phyloP scores from a whole-genome alignment of 2,888 invertebrate genomes.

The Archips crataeganus region DNA sequence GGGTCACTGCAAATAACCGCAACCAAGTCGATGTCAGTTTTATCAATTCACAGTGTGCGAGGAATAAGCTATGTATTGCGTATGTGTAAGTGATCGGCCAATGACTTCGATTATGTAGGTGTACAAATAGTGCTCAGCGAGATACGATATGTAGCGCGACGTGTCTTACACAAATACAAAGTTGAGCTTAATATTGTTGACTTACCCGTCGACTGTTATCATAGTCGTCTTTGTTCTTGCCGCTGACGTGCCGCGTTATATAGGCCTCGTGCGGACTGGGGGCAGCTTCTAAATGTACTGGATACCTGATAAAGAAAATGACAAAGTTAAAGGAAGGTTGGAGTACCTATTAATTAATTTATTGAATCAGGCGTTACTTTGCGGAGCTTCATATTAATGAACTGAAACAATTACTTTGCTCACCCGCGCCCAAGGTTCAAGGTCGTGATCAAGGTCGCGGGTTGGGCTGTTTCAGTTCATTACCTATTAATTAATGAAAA shows the following conservation, averaged over 20 bases:
- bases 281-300: conserved; percentile 89
- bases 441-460: too few species aligned
- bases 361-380: too few species aligned
- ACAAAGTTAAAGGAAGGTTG: conserved; percentile 2
- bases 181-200: conserved; percentile 19
- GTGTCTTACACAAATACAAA: not conserved
- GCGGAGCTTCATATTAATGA: too few species aligned
- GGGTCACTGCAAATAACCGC: not conserved
- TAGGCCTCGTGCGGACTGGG: conserved; percentile 95
- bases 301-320: conserved; percentile 68
- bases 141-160: not conserved
- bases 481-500: too few species aligned
- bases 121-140: not conserved
- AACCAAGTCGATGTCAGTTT: not conserved
- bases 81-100: not conserved
- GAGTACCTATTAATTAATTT: too few species aligned
- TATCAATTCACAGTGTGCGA: not conserved
- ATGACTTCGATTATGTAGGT: not conserved
- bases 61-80: not conserved
- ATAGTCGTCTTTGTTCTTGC: conserved; percentile 92
- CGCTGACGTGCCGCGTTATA: conserved; percentile 95
- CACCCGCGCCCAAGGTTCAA: too few species aligned
- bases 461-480: too few species aligned
- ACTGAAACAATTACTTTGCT: too few species aligned
- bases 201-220: conserved; percentile 86